Base-by-base conservation (phyloP, 1,140 invertebrate species). In the Leptonema lineaticorne region DNA sequence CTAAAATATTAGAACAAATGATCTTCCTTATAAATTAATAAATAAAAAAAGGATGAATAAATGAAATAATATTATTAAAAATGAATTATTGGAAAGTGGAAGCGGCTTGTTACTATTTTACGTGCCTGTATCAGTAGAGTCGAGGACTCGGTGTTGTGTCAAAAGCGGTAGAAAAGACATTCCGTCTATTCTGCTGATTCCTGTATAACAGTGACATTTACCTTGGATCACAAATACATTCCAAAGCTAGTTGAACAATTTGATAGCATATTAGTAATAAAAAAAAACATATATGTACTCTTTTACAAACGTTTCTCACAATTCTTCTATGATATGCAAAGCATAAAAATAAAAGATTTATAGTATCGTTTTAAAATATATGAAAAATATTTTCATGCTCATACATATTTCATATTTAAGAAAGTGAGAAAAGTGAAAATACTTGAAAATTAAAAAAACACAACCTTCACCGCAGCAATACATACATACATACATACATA, bases 121-220 rank as follows among this genome's bases (percentile, higher is more conserved):
- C 71, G 71, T 72, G 71, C 71, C 71, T 72, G 68, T 58, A 50
- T 72, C 71, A 69, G 71, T 68, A 64, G 71, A 67, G 64, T 72
- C 71, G 68, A 72, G 65, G 45, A 64, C 64, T 67, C 63, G 71
- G 66, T 69, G 62, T 60, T 69, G 71, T 72, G 71, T 69, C 71
- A 72, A 68, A 65, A 72, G 58, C 68, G 71, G 65, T 26, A 72
- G 53, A 46, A 72, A 64, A 46, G 68, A 63, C 59, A 68, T 65
- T 68, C 71, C 71, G 67, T 72, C 71, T 41, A 69, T 50, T 66
- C 71, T 56, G 71, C 71, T 69, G 68, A 72, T 67, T 60, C 71
- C 71, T 72, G 71, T 65, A 62, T 72, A 72, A 68, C 64, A 69
- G 58, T 68, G 57, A 72, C 65, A 60, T 64, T 72, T 69, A 72